A percentile compares a stretch with the other conserved stretches of the same genome.
Conservation (phyloP, 2,888 invertebrate species). For the Eristalinus sepulchralis region DNA sequence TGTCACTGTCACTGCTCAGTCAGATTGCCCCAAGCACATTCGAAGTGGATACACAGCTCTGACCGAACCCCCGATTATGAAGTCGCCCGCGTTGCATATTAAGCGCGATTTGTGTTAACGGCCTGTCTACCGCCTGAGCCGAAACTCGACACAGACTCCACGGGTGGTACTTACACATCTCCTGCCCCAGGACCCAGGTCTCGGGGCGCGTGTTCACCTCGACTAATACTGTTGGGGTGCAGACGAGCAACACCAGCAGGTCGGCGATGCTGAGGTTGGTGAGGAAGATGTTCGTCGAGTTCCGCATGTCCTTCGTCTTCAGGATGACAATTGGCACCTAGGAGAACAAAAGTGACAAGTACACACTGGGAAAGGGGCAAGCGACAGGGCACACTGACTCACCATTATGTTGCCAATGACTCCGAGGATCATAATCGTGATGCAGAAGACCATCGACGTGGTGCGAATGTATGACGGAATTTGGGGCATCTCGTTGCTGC, state of each 20-base stretch:
- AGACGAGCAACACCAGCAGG: constrained; percentile 93
- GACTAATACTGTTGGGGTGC: constrained; percentile 96
- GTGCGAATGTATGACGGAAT: constrained; percentile 93
- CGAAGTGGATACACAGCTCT: background rate
- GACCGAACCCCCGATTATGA: constrained; percentile 48
- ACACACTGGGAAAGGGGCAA: constrained; percentile 4
- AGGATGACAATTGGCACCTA: constrained; percentile 92
- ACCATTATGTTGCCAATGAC: constrained; percentile 95
- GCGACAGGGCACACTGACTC: constrained; percentile 70
- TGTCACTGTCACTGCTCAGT: constrained; percentile 45
- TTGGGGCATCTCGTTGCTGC: constrained; percentile 80
- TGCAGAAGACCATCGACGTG: constrained; percentile 93
- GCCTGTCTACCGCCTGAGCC: background rate
- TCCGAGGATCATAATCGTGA: constrained; percentile 93
- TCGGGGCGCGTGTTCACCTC: constrained; percentile 95
- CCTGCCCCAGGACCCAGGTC: constrained; percentile 95
- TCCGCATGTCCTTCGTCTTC: constrained; percentile 95
- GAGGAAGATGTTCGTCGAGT: constrained; percentile 96
- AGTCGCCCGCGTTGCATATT: constrained; percentile 42
- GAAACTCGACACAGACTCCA: background rate
- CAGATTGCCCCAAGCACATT: background rate
- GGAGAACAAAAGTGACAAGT: background rate
- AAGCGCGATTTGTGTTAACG: constrained; percentile 44
- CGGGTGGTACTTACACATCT: constrained; percentile 91
- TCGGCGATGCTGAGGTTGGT: constrained; percentile 97